phyloP scores from a whole-genome alignment of 2,113 vertebrate species.

The Marcusenius ussheri region DNA sequence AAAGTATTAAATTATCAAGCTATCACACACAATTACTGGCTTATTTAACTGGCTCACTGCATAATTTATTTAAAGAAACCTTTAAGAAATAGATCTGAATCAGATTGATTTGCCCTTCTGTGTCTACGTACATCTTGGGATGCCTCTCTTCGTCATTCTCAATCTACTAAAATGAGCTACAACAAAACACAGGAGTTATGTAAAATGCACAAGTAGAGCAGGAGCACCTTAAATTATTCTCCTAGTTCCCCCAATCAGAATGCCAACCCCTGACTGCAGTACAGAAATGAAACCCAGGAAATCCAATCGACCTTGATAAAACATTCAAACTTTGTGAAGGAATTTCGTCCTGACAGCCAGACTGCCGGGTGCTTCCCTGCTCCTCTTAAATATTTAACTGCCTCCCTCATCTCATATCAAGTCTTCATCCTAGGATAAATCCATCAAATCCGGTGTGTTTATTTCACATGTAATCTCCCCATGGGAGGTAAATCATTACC shows the following conservation, averaged over 20 bases:
- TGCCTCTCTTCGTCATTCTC: background rate
- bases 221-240: background rate
- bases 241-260: background rate
- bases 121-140: too few relatives aligned
- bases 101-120: background rate
- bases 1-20: background rate
- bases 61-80: background rate
- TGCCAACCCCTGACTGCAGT: background rate
- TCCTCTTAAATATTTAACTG: conserved; percentile 13
- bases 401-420: background rate
- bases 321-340: background rate
- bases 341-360: background rate
- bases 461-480: background rate
- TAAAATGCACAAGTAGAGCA: background rate
- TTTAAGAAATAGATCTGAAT: background rate
- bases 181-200: background rate
- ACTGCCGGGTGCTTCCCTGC: background rate
- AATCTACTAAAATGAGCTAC: background rate
- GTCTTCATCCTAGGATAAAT: background rate
- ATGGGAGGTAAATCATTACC: background rate
- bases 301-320: conserved; percentile 3
- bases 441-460: background rate
- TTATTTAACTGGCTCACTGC: background rate
- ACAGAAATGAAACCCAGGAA: background rate
- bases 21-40: background rate